A percentile compares a stretch with the other conserved stretches of the same genome.
These are phyloP conservation scores for Bembecia ichneumoniformis DNA, from an alignment of 2,888 invertebrate species.

Conservation along the genomic window DNA sequence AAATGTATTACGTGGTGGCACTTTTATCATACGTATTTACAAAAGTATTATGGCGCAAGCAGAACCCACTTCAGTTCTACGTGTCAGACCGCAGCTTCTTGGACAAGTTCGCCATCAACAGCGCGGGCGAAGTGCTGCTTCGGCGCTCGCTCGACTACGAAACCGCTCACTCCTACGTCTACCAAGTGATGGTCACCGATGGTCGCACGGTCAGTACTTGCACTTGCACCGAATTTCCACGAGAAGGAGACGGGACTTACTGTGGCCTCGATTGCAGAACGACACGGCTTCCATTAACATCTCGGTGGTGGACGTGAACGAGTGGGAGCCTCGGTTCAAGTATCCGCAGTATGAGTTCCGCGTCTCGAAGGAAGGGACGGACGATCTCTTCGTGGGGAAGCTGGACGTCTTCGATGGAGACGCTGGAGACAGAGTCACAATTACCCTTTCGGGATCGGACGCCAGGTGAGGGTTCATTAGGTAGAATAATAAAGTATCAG, in stretches of 20 bases:
- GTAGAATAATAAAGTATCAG: no score
- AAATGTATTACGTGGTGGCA: no score
- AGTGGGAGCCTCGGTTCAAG: constrained; percentile 93
- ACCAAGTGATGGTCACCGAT: constrained; percentile 88
- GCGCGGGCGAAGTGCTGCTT: constrained; percentile 84
- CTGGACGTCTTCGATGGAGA: constrained; percentile 93
- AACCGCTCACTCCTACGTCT: constrained; percentile 77
- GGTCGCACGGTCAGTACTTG: constrained; percentile 74
- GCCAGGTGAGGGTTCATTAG: constrained; percentile 68
- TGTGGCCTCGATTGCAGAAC: constrained; percentile 71
- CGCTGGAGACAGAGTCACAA: constrained; percentile 78
- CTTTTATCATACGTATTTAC: no score
- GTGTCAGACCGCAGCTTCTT: constrained; percentile 81
- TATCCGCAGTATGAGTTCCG: constrained; percentile 90
- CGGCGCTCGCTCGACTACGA: constrained; percentile 86
- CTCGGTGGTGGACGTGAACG: constrained; percentile 88
- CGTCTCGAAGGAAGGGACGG: constrained; percentile 26
- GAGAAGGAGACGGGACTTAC: neutral
- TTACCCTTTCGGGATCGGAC: constrained; percentile 80
- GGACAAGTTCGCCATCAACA: constrained; percentile 82
- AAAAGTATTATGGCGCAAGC: constrained; percentile 13
- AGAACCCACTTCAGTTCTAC: constrained; percentile 79
- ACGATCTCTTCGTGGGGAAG: constrained; percentile 70
- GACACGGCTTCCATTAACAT: constrained; percentile 87
- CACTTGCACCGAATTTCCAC: no score